Evolutionary conservation across 2,888 invertebrate species (phyloP), one percentile per base, ranked within the genome.

Genomic region (Chloroclystis v-ata): DNA sequence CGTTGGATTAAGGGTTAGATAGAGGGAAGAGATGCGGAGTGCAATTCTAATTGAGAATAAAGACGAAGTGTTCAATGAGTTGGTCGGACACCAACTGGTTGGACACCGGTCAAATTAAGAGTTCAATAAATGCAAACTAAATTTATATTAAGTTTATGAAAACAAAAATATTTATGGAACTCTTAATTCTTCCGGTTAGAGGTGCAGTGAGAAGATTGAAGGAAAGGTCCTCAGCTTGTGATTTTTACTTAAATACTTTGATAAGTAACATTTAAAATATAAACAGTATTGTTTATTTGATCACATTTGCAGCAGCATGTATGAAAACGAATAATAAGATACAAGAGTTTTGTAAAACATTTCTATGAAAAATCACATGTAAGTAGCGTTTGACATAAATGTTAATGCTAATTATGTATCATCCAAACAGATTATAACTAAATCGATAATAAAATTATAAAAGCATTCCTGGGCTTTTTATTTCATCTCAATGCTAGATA

Each of bases 361-460:
- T 85, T 85, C 78, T 84, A 82, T 75, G 75, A 74, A 70, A 77
- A 69, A 77, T 77, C 71, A 74, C 63, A 81, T 73, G 72, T 20
- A 20, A 20, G 20, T 43, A 49, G 78, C 78, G 82, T 81, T 82
- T 81, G 79, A 78, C 79, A 82, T 82, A 75, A 72, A 70, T 72
- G 72, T 66, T 76, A 76, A 78, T 84, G 84, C 75, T 77, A 67
- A 66, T 55, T 67, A 73, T 71, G 67, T 69, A 75, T 81, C 83
- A 80, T 84, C 84, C 82, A 66, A 73, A 75, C 79, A 79, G 78
- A 80, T 39, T 84, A 77, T 85, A 81, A 80, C 81, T 77, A 82
- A 85, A 84, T 83, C 83, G 77, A 78, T 71, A 78, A 84, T 79
- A 82, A 84, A 81, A 81, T 74, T 72, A 69, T 78, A 83, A 77